These are phyloP conservation scores for Ceratosolen fusciceps DNA, from an alignment of 1,140 invertebrate species.

Conservation along the genomic window DNA sequence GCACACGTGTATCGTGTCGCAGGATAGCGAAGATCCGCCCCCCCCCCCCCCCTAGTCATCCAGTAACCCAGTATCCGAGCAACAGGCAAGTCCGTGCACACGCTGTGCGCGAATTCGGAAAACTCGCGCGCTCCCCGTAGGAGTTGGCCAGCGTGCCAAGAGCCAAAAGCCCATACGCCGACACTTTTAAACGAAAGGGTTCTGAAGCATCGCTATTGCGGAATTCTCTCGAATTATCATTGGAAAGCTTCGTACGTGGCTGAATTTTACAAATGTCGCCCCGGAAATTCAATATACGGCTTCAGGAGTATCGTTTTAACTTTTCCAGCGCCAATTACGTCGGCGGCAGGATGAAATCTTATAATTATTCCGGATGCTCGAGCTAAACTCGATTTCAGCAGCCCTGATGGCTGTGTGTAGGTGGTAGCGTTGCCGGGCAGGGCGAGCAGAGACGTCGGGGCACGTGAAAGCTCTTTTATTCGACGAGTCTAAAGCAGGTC, in stretches of 20 bases:
- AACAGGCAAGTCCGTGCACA: neutral
- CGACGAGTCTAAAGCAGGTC: too few relatives aligned
- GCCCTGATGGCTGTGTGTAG: too few relatives aligned
- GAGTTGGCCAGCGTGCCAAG: neutral
- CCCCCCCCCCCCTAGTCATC: too few relatives aligned
- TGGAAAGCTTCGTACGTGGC: neutral
- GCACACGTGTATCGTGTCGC: too few relatives aligned
- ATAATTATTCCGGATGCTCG: neutral
- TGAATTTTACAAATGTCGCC: neutral
- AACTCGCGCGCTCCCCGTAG: neutral
- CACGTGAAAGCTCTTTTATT: too few relatives aligned
- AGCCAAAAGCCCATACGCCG: neutral
- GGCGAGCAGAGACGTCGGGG: too few relatives aligned
- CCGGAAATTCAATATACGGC: neutral
- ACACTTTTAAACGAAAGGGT: neutral
- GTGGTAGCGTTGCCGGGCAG: too few relatives aligned
- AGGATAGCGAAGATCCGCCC: too few relatives aligned
- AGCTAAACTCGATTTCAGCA: neutral
- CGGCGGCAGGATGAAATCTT: neutral
- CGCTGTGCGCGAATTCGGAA: neutral
- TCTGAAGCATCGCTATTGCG: neutral
- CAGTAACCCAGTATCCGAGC: neutral
- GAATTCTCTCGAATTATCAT: neutral
- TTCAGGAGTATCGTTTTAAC: neutral
- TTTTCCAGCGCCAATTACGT: neutral